Percentiles rank a stretch among this genome's conserved stretches.
These are phyloP conservation scores for Artibeus jamaicensis DNA, from an alignment of 2,797 vertebrate genomes.

Conservation along the genomic window DNA sequence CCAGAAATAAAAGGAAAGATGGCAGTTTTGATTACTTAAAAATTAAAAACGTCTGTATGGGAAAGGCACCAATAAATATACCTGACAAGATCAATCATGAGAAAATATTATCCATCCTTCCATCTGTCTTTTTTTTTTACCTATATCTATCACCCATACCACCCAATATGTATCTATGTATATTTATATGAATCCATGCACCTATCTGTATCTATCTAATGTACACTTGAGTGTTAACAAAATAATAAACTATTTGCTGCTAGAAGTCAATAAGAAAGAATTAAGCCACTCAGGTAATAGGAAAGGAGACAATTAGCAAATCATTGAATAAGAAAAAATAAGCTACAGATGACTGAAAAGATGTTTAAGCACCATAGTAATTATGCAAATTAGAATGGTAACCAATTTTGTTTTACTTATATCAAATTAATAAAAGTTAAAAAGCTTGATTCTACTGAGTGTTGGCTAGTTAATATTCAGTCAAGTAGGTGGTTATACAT, in stretches of 20 bases:
- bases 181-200: neutral
- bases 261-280: neutral
- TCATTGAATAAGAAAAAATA: neutral
- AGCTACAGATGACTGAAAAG: neutral
- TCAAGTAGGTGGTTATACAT: neutral
- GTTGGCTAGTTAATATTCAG: neutral
- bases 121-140: neutral
- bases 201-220: neutral
- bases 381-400: neutral
- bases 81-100: neutral
- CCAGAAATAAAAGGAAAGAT: conserved; percentile 10
- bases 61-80: neutral
- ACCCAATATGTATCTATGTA: neutral
- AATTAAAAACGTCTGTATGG: neutral
- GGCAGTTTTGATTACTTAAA: neutral
- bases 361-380: neutral
- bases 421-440: neutral
- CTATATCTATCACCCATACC: neutral
- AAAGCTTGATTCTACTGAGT: neutral
- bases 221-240: neutral
- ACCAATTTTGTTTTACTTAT: neutral
- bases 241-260: neutral
- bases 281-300: neutral
- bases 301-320: neutral
- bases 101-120: neutral